Percentiles rank a stretch among this genome's conserved stretches.
Evolutionary conservation across 2,797 vertebrate species (phyloP).

Genomic region (Galago senegalensis): DNA sequence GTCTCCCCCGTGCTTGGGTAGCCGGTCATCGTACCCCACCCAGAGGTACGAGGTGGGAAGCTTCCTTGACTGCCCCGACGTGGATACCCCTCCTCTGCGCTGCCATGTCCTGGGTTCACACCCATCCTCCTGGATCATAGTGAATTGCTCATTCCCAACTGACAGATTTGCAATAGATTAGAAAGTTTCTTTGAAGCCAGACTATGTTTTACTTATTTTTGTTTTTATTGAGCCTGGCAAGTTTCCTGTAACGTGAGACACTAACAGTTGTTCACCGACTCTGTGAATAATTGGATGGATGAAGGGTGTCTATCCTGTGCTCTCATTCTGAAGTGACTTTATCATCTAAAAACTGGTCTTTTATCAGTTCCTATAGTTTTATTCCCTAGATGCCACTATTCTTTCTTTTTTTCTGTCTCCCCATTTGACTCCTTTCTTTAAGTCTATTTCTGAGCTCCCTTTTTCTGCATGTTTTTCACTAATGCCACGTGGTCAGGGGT

Average conservation of each 20-base stretch:
- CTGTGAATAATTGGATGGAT: background rate
- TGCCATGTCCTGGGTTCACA: background rate
- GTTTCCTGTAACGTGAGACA: background rate
- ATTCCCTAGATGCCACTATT: background rate
- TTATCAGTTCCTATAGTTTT: background rate
- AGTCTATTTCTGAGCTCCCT: background rate
- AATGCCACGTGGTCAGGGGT: background rate
- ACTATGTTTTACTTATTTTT: background rate
- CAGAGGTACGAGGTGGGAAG: background rate
- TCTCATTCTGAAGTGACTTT: background rate
- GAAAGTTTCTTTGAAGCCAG: background rate
- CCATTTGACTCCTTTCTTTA: conserved; percentile 11
- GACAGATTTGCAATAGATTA: background rate
- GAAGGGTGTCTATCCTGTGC: background rate
- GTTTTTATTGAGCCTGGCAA: background rate
- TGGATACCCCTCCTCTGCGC: background rate
- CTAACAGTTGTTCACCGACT: background rate
- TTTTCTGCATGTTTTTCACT: background rate
- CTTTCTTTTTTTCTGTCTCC: background rate
- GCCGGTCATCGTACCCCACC: background rate
- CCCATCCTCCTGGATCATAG: background rate
- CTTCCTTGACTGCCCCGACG: background rate
- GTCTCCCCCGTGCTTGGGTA: background rate
- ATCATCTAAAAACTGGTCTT: background rate
- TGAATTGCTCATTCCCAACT: background rate